Base-by-base conservation (phyloP, 2,113 vertebrate species). In the Rhizomys pruinosus region DNA sequence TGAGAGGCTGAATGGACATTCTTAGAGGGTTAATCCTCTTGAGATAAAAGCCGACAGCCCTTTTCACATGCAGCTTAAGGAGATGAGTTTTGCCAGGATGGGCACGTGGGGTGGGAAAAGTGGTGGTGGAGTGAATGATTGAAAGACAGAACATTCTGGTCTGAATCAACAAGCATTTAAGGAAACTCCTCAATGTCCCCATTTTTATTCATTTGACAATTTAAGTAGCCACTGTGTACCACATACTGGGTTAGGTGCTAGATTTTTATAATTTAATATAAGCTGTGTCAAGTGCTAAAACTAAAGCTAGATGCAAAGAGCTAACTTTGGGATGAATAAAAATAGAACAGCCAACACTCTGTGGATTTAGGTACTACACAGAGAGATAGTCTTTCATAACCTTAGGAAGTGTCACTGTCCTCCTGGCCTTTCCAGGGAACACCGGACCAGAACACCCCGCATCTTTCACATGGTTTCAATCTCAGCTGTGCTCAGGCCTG, bases 1-100 rank as follows among this genome's bases (percentile, higher is more conserved):
- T 84, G 74, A 95, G 91, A 97, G 92, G 89, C 72, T 97, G 96
- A 93, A 94, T 47, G 94, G 93, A 96, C 90, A 94, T 97, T 96
- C 93, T 93, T 92, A 97, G 92, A 34, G 84, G 95, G 95, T 97
- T 96, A 96, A 95, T 90, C 81, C 95, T 92, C 94, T 97, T 94
- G 91, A 94, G 92, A 96, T 73, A 81, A 94, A 96, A 97, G 96
- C 94, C 47, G 0, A 0, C 93, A 95, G 96, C 84, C 88, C 94
- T 95, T 97, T 97, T 93, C 97, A 96, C 93, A 96, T 93, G 84
- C 79, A 89, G 93, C 96, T 97, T 97, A 97, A 96, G 85, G 84
- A 97, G 97, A 89, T 95, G 76, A 34, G 93, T 91, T 97, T 95
- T 94, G 81, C 93, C 0, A 15, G 85, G 92, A 97, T 97, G 94